Base-by-base conservation (phyloP, 2,888 invertebrate genomes). In the Cancer borealis region DNA sequence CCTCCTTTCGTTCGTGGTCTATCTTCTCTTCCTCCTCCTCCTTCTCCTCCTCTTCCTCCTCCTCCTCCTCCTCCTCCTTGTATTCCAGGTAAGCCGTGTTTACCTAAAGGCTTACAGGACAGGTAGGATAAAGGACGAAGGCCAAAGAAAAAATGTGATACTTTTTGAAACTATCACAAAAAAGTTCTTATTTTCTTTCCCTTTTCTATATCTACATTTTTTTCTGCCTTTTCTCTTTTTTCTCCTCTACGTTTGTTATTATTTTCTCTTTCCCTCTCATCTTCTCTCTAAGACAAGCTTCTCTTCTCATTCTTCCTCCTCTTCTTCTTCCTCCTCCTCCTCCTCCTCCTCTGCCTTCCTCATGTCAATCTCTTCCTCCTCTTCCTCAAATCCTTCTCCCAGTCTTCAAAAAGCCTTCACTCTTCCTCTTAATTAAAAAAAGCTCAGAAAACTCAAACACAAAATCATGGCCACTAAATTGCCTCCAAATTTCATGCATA, bases 401-500 rank as follows among this genome's bases (percentile, higher is more conserved):
- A 79, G 79, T 79, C 79, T 26, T 79, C 4, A 79, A 79, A 30
- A 79, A 79, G 79, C 79, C 26, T 26, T 21, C 30, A 66, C 66
- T 79, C 30, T 14, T 79, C 30, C 79, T 30, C 79, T 79, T 79
- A 79, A 79, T 79, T 79, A 79, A 79, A 79, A 79, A 79, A 12
- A 79, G 79, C 30, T 79, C 30, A 79, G 79, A 30, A 79, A 79
- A 30, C 30, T 79, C 79, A 17, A 26, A 79, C 26, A 79, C 79
- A 79, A 17, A 30, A 79, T 79, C 79, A 26, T 6, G 79, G 26
- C 8, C 30, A 30, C 30, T 10, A 30, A 79, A 79, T 10, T 30
- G 30, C 79, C 79, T 79, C 79, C 10, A 17, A n/a, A 66, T 1
- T 54, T 54, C 12, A 54, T 54, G 54, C 54, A 54, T 54, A 54